These are phyloP conservation scores for Propithecus deckenii DNA, from an alignment of 2,797 vertebrate genomes.

Conservation along the genomic window DNA sequence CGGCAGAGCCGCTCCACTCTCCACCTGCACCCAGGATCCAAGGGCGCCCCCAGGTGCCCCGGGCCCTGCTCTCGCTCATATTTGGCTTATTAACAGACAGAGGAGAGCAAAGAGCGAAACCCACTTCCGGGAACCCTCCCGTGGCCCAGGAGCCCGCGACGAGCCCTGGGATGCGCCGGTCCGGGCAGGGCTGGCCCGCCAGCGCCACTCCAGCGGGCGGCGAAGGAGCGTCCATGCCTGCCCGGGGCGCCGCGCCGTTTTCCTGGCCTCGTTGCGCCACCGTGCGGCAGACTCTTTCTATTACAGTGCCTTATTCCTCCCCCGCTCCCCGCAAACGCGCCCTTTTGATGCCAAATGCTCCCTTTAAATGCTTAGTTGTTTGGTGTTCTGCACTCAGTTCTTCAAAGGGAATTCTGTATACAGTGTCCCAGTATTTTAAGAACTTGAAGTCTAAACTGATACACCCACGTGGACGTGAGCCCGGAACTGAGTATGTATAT, in stretches of 20 bases:
- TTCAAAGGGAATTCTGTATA: background rate
- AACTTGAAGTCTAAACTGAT: background rate
- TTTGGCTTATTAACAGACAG: background rate
- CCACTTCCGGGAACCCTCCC: background rate
- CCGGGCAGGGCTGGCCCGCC: accelerated
- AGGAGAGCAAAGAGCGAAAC: background rate
- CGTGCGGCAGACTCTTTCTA: constrained; percentile 32
- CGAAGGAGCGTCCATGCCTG: background rate
- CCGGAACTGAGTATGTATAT: background rate
- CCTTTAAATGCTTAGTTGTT: background rate
- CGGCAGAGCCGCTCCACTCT: background rate
- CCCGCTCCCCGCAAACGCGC: background rate
- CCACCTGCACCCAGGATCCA: background rate
- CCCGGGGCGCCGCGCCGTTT: background rate
- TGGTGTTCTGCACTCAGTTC: background rate
- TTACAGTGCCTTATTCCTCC: background rate
- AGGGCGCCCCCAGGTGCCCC: background rate
- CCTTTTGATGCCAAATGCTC: background rate
- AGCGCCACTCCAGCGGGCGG: background rate
- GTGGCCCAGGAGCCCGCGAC: background rate
- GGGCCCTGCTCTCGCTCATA: background rate
- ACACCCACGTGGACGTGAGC: background rate
- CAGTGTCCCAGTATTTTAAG: background rate
- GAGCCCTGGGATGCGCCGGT: background rate
- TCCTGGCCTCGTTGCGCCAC: constrained; percentile 62